Percentiles rank a stretch among this genome's conserved stretches.
These are phyloP conservation scores for Phanerotoma sp. DNA, from an alignment of 2,888 invertebrate species.

Conservation along the genomic window DNA sequence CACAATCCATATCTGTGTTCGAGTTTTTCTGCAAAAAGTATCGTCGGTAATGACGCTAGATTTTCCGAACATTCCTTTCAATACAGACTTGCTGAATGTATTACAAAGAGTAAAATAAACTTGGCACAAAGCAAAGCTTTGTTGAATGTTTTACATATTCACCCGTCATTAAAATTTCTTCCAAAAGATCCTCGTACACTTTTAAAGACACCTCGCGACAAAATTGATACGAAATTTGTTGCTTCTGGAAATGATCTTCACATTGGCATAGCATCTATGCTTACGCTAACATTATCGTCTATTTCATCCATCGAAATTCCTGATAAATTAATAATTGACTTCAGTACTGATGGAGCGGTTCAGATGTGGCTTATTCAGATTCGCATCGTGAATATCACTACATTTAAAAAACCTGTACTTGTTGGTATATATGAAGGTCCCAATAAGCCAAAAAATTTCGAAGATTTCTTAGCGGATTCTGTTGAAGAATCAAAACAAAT, in stretches of 20 bases:
- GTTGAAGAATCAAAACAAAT: neutral
- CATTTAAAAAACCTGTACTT: neutral
- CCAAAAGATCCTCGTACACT: neutral
- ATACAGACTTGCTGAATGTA: neutral
- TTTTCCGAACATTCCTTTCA: too few species aligned
- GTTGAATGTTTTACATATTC: neutral
- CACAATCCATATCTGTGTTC: too few species aligned
- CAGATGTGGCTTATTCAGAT: conserved; percentile 7
- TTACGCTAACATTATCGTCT: neutral
- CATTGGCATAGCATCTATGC: neutral
- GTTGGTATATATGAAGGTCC: conserved; percentile 1
- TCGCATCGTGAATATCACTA: neutral
- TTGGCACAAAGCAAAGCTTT: neutral
- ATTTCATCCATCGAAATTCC: neutral
- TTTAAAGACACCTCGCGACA: neutral
- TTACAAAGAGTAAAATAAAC: neutral
- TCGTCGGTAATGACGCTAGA: too few species aligned
- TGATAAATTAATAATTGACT: neutral
- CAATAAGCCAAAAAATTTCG: neutral
- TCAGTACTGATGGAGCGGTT: conserved; percentile 6
- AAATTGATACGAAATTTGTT: neutral
- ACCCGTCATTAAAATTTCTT: neutral
- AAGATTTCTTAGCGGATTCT: neutral
- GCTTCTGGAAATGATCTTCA: neutral
- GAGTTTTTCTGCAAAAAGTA: too few species aligned